Percentiles rank a stretch among this genome's conserved stretches.
Conservation (phyloP, 2,797 vertebrate species). For the Rhynchonycteris naso region DNA sequence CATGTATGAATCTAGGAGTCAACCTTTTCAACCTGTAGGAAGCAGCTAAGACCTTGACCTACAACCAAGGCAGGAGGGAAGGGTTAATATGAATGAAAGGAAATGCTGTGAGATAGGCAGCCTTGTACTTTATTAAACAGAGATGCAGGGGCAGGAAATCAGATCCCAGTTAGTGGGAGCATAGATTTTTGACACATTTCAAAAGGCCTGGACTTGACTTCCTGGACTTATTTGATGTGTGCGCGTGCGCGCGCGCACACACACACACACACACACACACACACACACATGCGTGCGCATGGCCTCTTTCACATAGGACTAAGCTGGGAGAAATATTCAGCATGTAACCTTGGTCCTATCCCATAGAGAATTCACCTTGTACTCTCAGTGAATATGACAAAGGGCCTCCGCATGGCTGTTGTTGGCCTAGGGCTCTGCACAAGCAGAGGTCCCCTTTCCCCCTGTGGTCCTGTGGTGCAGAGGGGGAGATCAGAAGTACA, state of each 20-base stretch:
- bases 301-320: background rate
- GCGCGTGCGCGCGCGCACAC: no score
- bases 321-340: background rate
- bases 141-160: constrained; percentile 47
- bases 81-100: constrained; percentile 49
- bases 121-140: constrained; percentile 54
- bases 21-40: constrained; percentile 70
- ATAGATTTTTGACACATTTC: constrained; percentile 40
- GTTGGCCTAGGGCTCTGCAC: background rate
- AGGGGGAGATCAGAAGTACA: background rate
- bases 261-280: background rate
- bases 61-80: constrained; percentile 56
- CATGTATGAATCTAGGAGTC: constrained; percentile 42
- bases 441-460: background rate
- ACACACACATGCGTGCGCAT: background rate
- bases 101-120: background rate
- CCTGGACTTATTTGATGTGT: background rate
- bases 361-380: background rate
- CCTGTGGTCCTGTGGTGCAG: background rate
- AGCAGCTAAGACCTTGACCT: constrained; percentile 64
- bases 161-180: constrained; percentile 28
- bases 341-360: background rate
- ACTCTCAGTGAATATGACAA: background rate
- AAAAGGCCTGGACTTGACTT: background rate
- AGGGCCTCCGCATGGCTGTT: background rate